Evolutionary conservation across 2,888 invertebrate genomes (phyloP).

Genomic region (Palloptera scutellata): DNA sequence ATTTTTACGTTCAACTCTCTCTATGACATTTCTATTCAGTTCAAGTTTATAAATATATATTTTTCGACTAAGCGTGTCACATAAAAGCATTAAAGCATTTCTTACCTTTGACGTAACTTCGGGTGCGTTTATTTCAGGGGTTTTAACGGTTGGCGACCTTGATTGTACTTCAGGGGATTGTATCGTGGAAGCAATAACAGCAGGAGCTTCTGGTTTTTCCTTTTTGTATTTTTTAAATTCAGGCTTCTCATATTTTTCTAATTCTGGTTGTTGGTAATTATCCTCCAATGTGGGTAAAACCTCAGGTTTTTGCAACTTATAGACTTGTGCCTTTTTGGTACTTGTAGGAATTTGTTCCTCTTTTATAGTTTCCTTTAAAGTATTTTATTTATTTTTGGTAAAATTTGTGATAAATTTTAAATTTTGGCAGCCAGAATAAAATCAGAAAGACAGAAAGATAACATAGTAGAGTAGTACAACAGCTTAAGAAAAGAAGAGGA

Average conservation of each 20-base stretch:
- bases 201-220: slow-evolving; percentile 9
- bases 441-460: not conserved
- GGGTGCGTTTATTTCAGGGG: not conserved
- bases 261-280: slow-evolving; percentile 78
- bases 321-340: slow-evolving; percentile 49
- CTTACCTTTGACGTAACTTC: slow-evolving; percentile 23
- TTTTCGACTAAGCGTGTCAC: too few relatives aligned
- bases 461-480: not conserved
- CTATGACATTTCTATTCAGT: too few relatives aligned
- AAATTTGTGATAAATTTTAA: not conserved
- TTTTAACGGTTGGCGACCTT: not conserved
- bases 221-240: slow-evolving; percentile 60
- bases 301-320: slow-evolving; percentile 65
- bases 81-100: not conserved
- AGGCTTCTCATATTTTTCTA: slow-evolving; percentile 74
- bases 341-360: slow-evolving; percentile 57
- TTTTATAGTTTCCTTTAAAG: slow-evolving; percentile 39
- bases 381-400: not conserved
- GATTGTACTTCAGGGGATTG: slow-evolving; percentile 4
- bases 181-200: not conserved
- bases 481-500: not conserved
- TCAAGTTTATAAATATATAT: too few relatives aligned
- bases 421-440: not conserved
- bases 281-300: slow-evolving; percentile 17
- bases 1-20: too few relatives aligned